These are phyloP conservation scores for Chaunax sp. DNA, from an alignment of 2,797 vertebrate species.

Conservation along the genomic window DNA sequence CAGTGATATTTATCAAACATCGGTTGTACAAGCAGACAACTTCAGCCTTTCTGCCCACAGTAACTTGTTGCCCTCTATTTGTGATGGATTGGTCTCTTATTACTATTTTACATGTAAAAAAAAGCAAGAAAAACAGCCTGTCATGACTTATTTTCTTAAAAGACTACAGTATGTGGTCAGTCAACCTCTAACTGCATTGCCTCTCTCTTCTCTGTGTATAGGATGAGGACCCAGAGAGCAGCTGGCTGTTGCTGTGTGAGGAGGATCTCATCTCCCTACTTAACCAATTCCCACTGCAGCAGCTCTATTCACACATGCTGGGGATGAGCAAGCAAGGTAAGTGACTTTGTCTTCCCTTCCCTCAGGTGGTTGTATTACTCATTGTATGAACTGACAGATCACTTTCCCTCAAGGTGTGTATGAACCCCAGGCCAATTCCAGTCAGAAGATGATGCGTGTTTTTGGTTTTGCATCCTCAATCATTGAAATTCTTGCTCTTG, in stretches of 20 bases:
- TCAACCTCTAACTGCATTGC: neutral
- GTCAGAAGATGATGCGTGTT: conserved; percentile 97
- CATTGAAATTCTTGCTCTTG: conserved; percentile 91
- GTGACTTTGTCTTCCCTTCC: neutral
- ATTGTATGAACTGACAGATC: conserved; percentile 17
- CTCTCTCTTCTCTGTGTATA: conserved; percentile 56
- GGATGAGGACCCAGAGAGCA: conserved; percentile 97
- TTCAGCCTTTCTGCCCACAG: too few relatives aligned
- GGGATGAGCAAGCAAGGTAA: conserved; percentile 91
- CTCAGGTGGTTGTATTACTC: neutral
- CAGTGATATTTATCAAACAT: too few relatives aligned
- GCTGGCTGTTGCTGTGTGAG: conserved; percentile 94
- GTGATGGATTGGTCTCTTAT: too few relatives aligned
- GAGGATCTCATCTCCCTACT: conserved; percentile 93
- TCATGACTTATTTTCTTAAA: too few relatives aligned
- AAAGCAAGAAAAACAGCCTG: too few relatives aligned
- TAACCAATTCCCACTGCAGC: conserved; percentile 95
- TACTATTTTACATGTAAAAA: too few relatives aligned
- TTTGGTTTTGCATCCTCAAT: conserved; percentile 95
- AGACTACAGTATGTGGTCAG: neutral
- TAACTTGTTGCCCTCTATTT: too few relatives aligned
- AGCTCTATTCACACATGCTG: conserved; percentile 95
- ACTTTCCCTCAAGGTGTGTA: conserved; percentile 84
- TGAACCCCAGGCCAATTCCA: conserved; percentile 90
- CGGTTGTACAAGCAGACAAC: too few relatives aligned